These are phyloP conservation scores for Hippocampus guttulatus DNA, from an alignment of 2,113 vertebrate genomes.

Conservation along the genomic window DNA sequence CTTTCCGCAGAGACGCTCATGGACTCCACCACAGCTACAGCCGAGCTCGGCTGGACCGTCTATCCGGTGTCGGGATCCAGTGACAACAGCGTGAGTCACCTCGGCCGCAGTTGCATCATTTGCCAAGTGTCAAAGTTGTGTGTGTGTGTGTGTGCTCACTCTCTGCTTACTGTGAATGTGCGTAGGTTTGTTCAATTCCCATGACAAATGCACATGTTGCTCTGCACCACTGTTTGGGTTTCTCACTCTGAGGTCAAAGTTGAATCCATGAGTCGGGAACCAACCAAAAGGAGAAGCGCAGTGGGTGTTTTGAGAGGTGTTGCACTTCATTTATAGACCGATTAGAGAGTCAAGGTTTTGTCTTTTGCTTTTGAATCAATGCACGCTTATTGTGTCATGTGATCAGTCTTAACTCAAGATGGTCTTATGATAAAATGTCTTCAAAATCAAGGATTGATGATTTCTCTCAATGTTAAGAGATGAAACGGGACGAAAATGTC, in stretches of 20 bases:
- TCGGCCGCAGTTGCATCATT: constrained; percentile 3
- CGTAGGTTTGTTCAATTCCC: constrained; percentile 32
- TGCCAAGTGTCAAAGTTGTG: constrained; percentile 1
- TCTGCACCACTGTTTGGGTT: constrained; percentile 45
- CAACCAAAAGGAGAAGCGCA: background rate
- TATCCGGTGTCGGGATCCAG: constrained; percentile 90
- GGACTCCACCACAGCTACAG: constrained; percentile 97
- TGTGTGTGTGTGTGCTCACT: background rate
- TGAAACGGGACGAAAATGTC: background rate
- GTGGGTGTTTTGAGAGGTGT: background rate
- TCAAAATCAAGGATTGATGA: too few relatives aligned
- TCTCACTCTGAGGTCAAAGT: constrained; percentile 58
- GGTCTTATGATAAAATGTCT: too few relatives aligned
- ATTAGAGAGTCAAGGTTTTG: too few relatives aligned
- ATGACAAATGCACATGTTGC: constrained; percentile 25
- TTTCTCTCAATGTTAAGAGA: background rate
- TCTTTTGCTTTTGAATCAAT: too few relatives aligned
- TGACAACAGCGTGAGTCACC: constrained; percentile 74
- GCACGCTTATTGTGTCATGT: too few relatives aligned
- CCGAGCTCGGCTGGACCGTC: constrained; percentile 95
- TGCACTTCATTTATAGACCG: background rate
- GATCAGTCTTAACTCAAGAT: too few relatives aligned
- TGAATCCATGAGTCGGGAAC: constrained; percentile 29
- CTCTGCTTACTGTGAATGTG: constrained; percentile 17
- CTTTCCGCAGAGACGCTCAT: constrained; percentile 86